Conservation (phyloP, 2,888 invertebrate genomes). For the Himalopsyche japonica region DNA sequence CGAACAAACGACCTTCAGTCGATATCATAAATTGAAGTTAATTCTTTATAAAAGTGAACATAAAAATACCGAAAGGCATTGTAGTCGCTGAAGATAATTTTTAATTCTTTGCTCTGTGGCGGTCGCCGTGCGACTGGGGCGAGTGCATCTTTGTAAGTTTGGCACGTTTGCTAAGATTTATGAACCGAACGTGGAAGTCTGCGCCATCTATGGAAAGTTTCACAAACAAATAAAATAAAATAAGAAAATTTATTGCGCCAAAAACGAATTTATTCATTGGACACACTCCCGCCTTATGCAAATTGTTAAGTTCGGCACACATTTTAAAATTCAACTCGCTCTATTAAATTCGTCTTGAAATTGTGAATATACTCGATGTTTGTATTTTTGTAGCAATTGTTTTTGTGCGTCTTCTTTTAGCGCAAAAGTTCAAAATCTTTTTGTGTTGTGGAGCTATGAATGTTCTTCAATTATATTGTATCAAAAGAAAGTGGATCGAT, state of each 20-base stretch:
- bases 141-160: not conserved
- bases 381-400: too few relatives aligned
- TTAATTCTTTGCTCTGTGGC: not conserved
- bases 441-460: too few relatives aligned
- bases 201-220: not conserved
- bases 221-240: not conserved
- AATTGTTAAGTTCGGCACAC: not conserved
- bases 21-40: not conserved
- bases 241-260: not conserved
- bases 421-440: too few relatives aligned
- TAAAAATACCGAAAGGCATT: not conserved
- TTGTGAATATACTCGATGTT: not conserved
- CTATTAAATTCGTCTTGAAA: not conserved
- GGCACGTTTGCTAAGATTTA: conserved; percentile 5
- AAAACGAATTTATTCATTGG: not conserved
- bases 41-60: not conserved
- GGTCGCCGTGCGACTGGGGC: not conserved
- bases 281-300: not conserved
- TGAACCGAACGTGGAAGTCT: conserved; percentile 1
- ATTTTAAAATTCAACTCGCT: not conserved
- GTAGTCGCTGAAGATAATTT: not conserved
- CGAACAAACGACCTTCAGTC: too few relatives aligned
- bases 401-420: too few relatives aligned
- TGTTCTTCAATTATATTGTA: too few relatives aligned
- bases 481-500: too few relatives aligned